phyloP scores from a whole-genome alignment of 1,140 invertebrate species.

The Bombus soroeensis region DNA sequence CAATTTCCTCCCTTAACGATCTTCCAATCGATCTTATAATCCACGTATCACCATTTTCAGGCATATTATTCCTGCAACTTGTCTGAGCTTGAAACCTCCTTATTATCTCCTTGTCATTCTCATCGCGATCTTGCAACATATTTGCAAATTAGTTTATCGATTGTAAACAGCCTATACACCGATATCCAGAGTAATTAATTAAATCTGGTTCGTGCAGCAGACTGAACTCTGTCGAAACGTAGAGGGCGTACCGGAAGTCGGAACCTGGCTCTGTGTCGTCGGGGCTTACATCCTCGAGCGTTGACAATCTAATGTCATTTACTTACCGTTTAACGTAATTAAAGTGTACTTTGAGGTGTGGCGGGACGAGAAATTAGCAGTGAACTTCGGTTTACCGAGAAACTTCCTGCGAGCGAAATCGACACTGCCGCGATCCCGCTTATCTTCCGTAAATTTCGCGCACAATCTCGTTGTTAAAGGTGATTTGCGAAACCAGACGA shows the following conservation, averaged over 20 bases:
- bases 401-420: slow-evolving; percentile 60
- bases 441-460: slow-evolving; percentile 59
- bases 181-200: slow-evolving; percentile 1
- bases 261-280: neutral
- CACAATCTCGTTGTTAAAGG: slow-evolving; percentile 23
- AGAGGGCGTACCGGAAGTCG: neutral
- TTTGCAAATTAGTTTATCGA: neutral
- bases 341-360: slow-evolving; percentile 69
- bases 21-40: no score
- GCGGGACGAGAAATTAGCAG: slow-evolving; percentile 69
- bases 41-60: no score
- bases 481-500: slow-evolving; percentile 33
- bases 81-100: no score
- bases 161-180: neutral
- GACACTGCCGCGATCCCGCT: slow-evolving; percentile 52
- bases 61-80: no score
- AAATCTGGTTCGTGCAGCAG: neutral
- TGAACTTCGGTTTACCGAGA: slow-evolving; percentile 66
- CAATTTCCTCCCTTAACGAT: no score
- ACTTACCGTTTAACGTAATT: slow-evolving; percentile 70
- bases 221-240: neutral
- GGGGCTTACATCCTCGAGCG: slow-evolving; percentile 60
- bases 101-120: neutral
- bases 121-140: neutral
- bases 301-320: slow-evolving; percentile 71